Percentiles rank a stretch among this genome's conserved stretches.
These are phyloP conservation scores for Hyperoplus lanceolatus DNA, from an alignment of 2,797 vertebrate species.

Conservation along the genomic window DNA sequence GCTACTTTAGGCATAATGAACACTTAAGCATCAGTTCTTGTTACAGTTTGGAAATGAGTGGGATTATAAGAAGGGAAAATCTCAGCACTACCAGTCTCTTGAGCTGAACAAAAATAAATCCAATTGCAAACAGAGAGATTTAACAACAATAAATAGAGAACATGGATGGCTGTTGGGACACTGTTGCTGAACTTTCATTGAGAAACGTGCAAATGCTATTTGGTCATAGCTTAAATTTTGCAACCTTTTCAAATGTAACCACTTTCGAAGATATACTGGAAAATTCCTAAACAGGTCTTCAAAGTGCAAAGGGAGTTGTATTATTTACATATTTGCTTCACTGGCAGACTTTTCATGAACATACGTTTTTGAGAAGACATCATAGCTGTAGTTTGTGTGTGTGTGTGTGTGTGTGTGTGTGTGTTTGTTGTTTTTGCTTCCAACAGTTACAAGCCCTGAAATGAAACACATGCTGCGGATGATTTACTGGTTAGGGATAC, in stretches of 20 bases:
- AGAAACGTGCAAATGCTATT: neutral
- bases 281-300: neutral
- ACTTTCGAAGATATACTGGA: too few relatives aligned
- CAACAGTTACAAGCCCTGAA: conserved; percentile 24
- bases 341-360: neutral
- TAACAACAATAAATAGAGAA: neutral
- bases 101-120: conserved; percentile 36
- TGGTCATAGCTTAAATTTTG: too few relatives aligned
- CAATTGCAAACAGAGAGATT: conserved; percentile 30
- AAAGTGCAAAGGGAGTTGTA: neutral
- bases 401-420: too few relatives aligned
- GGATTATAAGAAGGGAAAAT: conserved; percentile 27
- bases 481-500: conserved; percentile 33
- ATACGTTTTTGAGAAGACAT: too few relatives aligned
- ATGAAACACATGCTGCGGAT: conserved; percentile 42
- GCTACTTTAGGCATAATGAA: neutral
- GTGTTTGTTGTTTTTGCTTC: conserved; percentile 8
- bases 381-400: too few relatives aligned
- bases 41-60: conserved; percentile 1
- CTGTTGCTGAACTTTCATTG: neutral
- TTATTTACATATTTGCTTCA: neutral
- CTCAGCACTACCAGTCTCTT: conserved; percentile 12
- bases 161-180: neutral
- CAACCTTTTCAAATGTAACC: too few relatives aligned
- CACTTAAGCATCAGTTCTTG: conserved; percentile 1